Conservation (phyloP, 2,113 vertebrate species). For the Spea multiplicata region DNA sequence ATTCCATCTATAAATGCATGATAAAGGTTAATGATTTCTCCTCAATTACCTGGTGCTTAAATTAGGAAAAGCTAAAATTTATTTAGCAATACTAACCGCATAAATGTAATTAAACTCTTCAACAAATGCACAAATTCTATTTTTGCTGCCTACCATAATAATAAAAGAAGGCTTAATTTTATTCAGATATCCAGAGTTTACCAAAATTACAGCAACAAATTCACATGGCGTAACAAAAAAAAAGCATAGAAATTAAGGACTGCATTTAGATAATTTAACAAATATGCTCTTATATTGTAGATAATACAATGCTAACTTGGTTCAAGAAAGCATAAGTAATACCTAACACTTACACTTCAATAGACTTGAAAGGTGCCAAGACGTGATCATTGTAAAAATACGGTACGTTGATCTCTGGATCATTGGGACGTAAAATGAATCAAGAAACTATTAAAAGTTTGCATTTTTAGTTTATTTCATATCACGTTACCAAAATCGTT, state of each 20-base stretch:
- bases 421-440: slow-evolving; percentile 34
- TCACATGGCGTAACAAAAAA: neutral
- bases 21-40: slow-evolving; percentile 4
- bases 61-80: neutral
- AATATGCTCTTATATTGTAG: slow-evolving; percentile 1
- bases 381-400: slow-evolving; percentile 4
- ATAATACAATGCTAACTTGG: slow-evolving; percentile 28
- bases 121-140: neutral
- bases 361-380: slow-evolving; percentile 31
- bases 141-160: neutral
- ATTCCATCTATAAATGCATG: neutral
- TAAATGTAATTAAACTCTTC: neutral
- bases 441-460: slow-evolving; percentile 28
- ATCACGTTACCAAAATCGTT: slow-evolving; percentile 17
- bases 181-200: neutral
- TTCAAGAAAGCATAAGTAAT: slow-evolving; percentile 33
- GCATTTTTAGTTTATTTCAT: slow-evolving; percentile 31
- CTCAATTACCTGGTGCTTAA: neutral
- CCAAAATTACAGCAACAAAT: neutral
- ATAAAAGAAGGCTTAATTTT: neutral
- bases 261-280: neutral
- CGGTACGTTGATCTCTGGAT: slow-evolving; percentile 13
- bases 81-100: neutral
- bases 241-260: neutral
- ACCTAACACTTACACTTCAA: slow-evolving; percentile 28